Conservation (phyloP, 2,113 vertebrate species). For the Empidonax alnorum region DNA sequence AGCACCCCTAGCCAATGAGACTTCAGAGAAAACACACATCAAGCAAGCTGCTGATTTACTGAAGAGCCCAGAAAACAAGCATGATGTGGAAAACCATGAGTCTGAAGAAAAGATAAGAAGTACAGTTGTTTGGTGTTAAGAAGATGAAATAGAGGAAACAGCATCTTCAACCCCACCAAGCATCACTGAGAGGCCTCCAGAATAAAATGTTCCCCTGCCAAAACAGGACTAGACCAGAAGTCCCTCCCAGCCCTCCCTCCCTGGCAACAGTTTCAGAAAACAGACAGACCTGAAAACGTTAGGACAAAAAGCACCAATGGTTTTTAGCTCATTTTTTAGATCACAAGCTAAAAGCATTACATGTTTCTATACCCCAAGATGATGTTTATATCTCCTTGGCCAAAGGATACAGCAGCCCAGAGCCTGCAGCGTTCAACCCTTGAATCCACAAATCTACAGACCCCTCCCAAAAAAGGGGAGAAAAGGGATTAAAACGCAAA, state of each 20-base stretch:
- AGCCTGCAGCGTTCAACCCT: neutral
- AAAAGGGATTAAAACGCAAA: neutral
- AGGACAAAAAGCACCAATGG: rapidly evolving
- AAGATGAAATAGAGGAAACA: neutral
- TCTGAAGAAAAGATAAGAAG: neutral
- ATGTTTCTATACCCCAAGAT: neutral
- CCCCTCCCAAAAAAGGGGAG: rapidly evolving
- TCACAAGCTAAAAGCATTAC: neutral
- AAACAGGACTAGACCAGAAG: neutral
- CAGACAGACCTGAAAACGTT: neutral
- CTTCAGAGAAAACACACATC: neutral
- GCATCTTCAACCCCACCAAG: neutral
- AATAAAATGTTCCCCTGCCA: neutral
- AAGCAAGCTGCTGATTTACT: neutral
- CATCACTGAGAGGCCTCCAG: neutral
- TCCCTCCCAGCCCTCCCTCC: neutral
- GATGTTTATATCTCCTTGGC: neutral
- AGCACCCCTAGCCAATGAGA: neutral
- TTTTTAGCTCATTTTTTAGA: neutral
- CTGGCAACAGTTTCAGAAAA: neutral
- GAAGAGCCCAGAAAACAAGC: neutral
- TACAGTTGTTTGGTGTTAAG: neutral
- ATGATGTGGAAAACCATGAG: rapidly evolving
- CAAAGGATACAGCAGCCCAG: neutral
- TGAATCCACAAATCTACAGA: neutral